Percentiles rank a stretch among this genome's conserved stretches.
phyloP scores from a whole-genome alignment of 1,140 invertebrate species.

The Aphaenogaster floridana region DNA sequence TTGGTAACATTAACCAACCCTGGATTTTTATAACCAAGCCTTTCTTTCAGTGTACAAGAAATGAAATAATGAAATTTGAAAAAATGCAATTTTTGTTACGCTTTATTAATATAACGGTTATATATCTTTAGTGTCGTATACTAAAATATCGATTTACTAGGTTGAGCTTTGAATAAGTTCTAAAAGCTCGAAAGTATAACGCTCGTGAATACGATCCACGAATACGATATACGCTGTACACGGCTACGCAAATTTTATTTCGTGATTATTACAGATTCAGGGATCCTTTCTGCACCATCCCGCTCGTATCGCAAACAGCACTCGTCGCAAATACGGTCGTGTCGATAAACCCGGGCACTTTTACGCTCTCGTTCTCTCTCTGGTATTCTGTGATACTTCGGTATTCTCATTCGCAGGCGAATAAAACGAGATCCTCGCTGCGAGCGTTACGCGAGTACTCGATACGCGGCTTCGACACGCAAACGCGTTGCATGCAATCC shows the following conservation, averaged over 20 bases:
- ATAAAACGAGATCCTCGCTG: constrained; percentile 21
- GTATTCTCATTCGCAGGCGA: constrained; percentile 6
- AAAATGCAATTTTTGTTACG: not conserved
- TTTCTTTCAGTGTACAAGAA: too few species aligned
- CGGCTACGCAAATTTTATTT: constrained; percentile 21
- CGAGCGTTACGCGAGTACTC: not conserved
- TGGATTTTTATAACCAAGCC: too few species aligned
- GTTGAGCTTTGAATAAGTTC: not conserved
- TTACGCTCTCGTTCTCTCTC: not conserved
- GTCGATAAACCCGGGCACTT: constrained; percentile 17
- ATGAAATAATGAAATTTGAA: not conserved
- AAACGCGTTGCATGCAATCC: constrained; percentile 32
- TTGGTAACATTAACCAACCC: too few species aligned
- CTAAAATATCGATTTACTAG: not conserved
- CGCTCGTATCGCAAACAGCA: constrained; percentile 1
- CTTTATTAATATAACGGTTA: not conserved
- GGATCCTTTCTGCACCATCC: not conserved
- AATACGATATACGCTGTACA: not conserved
- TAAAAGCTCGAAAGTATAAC: not conserved
- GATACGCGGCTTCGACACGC: constrained; percentile 16
- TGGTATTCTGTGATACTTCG: not conserved
- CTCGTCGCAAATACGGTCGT: not conserved
- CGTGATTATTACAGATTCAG: constrained; percentile 33
- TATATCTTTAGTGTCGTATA: not conserved
- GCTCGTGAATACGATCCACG: not conserved